Evolutionary conservation across 2,797 vertebrate genomes (phyloP).

Genomic region (Sphenopsis melanotis): DNA sequence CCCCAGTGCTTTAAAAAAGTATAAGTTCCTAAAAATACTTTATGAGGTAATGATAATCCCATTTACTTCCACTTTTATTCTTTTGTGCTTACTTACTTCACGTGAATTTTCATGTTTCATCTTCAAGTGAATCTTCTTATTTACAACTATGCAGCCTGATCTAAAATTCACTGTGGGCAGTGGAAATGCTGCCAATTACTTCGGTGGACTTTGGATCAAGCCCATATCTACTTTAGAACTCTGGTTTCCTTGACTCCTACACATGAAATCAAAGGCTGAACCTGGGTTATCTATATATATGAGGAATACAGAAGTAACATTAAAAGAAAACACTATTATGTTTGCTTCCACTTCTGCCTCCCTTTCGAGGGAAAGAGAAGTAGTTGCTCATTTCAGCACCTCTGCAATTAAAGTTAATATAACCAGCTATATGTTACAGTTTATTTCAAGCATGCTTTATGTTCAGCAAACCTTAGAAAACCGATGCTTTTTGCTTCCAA

Average conservation of each 20-base stretch:
- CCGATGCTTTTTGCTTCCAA: background rate
- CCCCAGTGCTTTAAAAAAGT: background rate
- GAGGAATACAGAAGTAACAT: background rate
- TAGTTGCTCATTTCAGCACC: background rate
- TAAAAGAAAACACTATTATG: background rate
- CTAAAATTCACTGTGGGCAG: background rate
- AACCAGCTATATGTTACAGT: background rate
- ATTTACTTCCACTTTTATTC: background rate
- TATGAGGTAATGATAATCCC: background rate
- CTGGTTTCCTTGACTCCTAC: background rate
- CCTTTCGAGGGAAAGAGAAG: background rate
- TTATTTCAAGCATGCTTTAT: background rate
- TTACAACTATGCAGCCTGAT: background rate
- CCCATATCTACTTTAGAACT: background rate
- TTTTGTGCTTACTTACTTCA: background rate
- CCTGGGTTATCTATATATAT: background rate
- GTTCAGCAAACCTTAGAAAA: background rate
- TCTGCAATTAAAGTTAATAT: background rate
- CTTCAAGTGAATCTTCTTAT: background rate
- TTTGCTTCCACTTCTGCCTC: background rate
- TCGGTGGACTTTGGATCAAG: background rate
- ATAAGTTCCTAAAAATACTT: background rate
- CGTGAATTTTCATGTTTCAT: background rate
- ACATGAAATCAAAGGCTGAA: background rate
- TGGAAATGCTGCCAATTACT: background rate